phyloP scores from a whole-genome alignment of 2,113 vertebrate species.

The Notothenia coriiceps region DNA sequence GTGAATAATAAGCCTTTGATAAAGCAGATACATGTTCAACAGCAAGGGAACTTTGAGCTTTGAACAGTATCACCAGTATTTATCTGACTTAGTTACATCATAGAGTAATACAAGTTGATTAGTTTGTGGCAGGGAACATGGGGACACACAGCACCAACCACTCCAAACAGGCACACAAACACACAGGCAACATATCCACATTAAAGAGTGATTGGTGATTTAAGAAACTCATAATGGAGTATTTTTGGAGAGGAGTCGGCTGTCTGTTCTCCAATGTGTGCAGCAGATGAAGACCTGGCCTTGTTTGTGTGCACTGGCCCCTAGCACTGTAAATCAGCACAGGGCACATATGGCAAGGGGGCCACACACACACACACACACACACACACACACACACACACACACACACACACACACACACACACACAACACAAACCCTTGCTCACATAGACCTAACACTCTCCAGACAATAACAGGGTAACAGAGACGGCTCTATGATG shows the following conservation, averaged over 20 bases:
- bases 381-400: constrained; percentile 44
- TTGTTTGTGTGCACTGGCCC: constrained; percentile 76
- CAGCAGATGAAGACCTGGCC: constrained; percentile 74
- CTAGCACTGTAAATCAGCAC: constrained; percentile 71
- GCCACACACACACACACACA: constrained; percentile 9
- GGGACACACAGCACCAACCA: neutral
- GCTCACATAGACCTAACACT: constrained; percentile 51
- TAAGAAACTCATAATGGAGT: constrained; percentile 22
- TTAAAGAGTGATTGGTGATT: constrained; percentile 30
- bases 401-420: constrained; percentile 13
- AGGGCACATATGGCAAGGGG: constrained; percentile 71
- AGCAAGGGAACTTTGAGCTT: constrained; percentile 45
- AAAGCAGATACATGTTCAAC: constrained; percentile 28
- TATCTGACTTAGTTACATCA: constrained; percentile 4
- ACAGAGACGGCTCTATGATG: constrained; percentile 37
- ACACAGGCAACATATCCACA: constrained; percentile 24
- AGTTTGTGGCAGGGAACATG: constrained; percentile 10
- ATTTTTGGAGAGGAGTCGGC: constrained; percentile 36
- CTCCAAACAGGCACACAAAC: constrained; percentile 21
- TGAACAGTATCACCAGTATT: constrained; percentile 32
- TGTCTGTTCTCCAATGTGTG: constrained; percentile 67
- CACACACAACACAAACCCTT: constrained; percentile 45
- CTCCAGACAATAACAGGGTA: constrained; percentile 47
- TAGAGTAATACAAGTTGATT: constrained; percentile 17
- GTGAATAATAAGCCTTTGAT: neutral